phyloP scores from a whole-genome alignment of 2,888 invertebrate genomes.

The Alsophila aescularia region DNA sequence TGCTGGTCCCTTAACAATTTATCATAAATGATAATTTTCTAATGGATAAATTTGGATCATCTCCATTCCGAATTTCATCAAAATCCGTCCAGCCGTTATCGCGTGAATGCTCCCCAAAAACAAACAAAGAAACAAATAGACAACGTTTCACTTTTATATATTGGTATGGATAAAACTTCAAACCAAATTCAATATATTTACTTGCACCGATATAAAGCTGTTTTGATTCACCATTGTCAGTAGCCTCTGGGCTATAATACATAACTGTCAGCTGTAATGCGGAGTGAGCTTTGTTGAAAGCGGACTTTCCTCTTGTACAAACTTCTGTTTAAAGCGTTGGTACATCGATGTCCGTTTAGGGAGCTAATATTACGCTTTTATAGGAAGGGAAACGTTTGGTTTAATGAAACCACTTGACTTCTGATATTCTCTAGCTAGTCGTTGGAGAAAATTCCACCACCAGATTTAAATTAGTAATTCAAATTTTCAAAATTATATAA shows the following conservation, averaged over 20 bases:
- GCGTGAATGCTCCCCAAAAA: too few species aligned
- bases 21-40: too few species aligned
- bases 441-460: background rate
- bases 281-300: slow-evolving; percentile 44
- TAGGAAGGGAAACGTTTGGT: slow-evolving; percentile 54
- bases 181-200: slow-evolving; percentile 28
- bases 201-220: slow-evolving; percentile 22
- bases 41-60: too few species aligned
- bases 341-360: slow-evolving; percentile 46
- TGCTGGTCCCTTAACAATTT: too few species aligned
- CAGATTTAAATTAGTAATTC: background rate
- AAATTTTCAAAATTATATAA: background rate
- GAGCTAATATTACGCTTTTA: slow-evolving; percentile 54
- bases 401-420: slow-evolving; percentile 56
- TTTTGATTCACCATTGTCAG: slow-evolving; percentile 35
- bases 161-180: slow-evolving; percentile 24
- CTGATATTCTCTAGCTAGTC: slow-evolving; percentile 31
- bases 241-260: slow-evolving; percentile 34
- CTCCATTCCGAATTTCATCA: background rate
- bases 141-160: too few species aligned
- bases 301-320: slow-evolving; percentile 41
- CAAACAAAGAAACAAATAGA: too few species aligned
- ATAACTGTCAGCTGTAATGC: slow-evolving; percentile 44
- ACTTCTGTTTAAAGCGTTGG: slow-evolving; percentile 43
- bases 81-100: too few species aligned